A percentile compares a stretch with the other conserved stretches of the same genome.
Conservation (phyloP, 2,797 vertebrate genomes). For the Poecilia gillii region DNA sequence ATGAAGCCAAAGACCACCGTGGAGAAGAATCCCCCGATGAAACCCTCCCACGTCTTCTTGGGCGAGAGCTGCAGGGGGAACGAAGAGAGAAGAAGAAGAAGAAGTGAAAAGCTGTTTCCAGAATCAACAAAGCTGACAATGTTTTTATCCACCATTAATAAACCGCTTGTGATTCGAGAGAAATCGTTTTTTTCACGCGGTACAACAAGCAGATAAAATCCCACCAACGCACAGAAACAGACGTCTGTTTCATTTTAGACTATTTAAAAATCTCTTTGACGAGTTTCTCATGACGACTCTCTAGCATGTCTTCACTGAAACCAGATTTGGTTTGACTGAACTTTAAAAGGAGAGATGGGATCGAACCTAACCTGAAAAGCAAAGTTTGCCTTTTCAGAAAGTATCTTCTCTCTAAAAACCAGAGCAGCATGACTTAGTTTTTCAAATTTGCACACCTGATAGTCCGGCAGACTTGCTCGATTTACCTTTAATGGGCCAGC, state of each 20-base stretch:
- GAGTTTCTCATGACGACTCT: not conserved
- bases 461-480: too few relatives aligned
- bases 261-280: not conserved
- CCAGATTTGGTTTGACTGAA: not conserved
- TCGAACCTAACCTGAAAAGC: not conserved
- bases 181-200: not conserved
- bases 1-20: slow-evolving; percentile 95
- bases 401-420: not conserved
- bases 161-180: not conserved
- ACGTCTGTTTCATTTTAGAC: not conserved
- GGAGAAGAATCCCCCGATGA: slow-evolving; percentile 96
- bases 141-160: not conserved
- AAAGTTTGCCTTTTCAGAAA: not conserved
- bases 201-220: not conserved
- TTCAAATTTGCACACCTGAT: not conserved
- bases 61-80: slow-evolving; percentile 87
- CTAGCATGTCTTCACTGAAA: not conserved
- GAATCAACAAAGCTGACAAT: not conserved
- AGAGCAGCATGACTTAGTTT: not conserved
- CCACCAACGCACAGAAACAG: not conserved
- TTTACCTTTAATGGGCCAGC: too few relatives aligned
- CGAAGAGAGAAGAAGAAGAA: slow-evolving; percentile 13
- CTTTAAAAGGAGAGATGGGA: not conserved
- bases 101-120: slow-evolving; percentile 18
- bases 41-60: slow-evolving; percentile 99